Conservation (phyloP, 2,797 vertebrate species). For the Aselliscus stoliczkanus region DNA sequence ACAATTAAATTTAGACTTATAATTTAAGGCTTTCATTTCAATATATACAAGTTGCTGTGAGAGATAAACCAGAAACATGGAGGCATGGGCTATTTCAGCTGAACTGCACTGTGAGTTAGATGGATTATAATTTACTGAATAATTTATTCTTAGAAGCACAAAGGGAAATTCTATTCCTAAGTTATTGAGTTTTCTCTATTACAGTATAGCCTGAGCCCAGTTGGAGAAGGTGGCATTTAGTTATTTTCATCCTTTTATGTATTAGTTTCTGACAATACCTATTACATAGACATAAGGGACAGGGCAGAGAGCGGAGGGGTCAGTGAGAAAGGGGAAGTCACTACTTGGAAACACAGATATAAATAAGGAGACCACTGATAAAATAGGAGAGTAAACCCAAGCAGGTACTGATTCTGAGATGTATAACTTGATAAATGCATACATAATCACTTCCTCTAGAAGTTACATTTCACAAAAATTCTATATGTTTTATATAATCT, state of each 20-base stretch:
- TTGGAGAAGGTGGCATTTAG: not conserved
- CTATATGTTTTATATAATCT: not conserved
- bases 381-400: not conserved
- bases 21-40: conserved; percentile 46
- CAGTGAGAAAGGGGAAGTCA: not conserved
- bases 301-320: not conserved
- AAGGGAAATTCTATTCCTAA: conserved; percentile 2
- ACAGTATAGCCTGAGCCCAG: not conserved
- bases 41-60: not conserved
- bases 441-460: conserved; percentile 7
- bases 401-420: not conserved
- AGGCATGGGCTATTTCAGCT: not conserved
- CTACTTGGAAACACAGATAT: not conserved
- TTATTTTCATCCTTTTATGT: not conserved
- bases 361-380: not conserved
- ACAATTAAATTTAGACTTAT: conserved; percentile 22
- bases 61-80: not conserved
- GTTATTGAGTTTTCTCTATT: not conserved
- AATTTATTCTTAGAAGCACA: conserved; percentile 18
- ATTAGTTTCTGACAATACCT: not conserved
- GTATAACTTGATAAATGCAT: not conserved
- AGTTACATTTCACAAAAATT: conserved; percentile 2
- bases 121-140: not conserved
- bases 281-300: not conserved
- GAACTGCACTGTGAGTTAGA: not conserved